phyloP scores from a whole-genome alignment of 1,140 invertebrate genomes.

The Scylla paramamosain region DNA sequence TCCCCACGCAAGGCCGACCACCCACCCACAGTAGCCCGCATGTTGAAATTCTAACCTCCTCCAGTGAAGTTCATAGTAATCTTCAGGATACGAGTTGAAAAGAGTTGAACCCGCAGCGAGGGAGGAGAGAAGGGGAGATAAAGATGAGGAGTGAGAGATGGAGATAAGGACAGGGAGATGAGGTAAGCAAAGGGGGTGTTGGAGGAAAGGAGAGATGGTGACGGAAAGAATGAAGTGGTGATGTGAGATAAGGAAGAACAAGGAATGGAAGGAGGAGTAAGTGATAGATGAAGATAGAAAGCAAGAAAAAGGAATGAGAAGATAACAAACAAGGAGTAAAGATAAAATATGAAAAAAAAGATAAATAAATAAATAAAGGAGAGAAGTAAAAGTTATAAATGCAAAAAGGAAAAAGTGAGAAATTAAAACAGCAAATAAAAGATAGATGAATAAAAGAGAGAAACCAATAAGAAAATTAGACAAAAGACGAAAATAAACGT shows the following conservation, averaged over 20 bases:
- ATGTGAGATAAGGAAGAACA: neutral
- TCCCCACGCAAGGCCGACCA: no score
- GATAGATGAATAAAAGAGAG: no score
- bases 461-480: neutral
- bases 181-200: no score
- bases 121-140: neutral
- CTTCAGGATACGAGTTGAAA: neutral
- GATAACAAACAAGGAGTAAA: neutral
- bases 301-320: neutral
- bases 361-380: neutral
- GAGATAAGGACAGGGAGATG: neutral
- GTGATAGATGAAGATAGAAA: neutral
- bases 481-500: neutral
- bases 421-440: no score
- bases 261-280: neutral
- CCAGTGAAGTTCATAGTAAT: neutral
- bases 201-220: no score
- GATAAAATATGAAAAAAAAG: neutral
- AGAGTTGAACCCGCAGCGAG: neutral
- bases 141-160: neutral
- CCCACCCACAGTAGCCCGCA: neutral
- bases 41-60: conserved; percentile 1
- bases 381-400: no score
- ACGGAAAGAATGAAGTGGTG: no score
- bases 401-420: no score